These are phyloP conservation scores for Antidorcas marsupialis DNA, from an alignment of 2,113 vertebrate genomes.

Conservation along the genomic window DNA sequence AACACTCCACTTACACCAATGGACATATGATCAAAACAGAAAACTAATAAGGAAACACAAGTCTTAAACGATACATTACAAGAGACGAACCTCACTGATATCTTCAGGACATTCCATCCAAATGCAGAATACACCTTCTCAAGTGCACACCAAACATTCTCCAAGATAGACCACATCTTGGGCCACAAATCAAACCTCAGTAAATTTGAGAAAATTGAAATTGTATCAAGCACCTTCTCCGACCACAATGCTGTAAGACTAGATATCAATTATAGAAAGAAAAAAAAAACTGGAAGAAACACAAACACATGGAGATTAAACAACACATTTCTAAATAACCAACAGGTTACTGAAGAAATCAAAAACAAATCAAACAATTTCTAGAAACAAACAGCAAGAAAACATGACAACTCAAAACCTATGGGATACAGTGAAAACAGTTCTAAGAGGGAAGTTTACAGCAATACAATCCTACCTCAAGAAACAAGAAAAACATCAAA, in stretches of 20 bases:
- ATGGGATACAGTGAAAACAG: not conserved
- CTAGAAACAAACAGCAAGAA: not conserved
- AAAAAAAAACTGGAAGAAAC: not conserved
- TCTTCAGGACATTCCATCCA: not conserved
- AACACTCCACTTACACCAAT: not conserved
- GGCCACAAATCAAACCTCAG: not conserved
- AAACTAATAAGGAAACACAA: not conserved
- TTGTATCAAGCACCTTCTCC: not conserved
- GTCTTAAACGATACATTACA: not conserved
- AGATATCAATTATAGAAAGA: not conserved
- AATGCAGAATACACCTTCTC: not conserved
- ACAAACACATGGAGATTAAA: not conserved
- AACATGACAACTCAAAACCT: not conserved
- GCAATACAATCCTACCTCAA: not conserved
- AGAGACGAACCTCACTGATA: not conserved
- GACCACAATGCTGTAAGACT: not conserved
- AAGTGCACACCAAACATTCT: not conserved
- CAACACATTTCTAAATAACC: not conserved
- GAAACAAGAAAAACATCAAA: not conserved
- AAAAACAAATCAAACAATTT: not conserved
- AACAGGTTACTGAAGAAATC: not conserved
- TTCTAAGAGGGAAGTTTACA: not conserved
- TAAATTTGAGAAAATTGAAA: not conserved
- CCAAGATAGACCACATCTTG: not conserved
- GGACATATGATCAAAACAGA: not conserved